phyloP scores from a whole-genome alignment of 2,888 invertebrate genomes.

The Euphydryas editha region DNA sequence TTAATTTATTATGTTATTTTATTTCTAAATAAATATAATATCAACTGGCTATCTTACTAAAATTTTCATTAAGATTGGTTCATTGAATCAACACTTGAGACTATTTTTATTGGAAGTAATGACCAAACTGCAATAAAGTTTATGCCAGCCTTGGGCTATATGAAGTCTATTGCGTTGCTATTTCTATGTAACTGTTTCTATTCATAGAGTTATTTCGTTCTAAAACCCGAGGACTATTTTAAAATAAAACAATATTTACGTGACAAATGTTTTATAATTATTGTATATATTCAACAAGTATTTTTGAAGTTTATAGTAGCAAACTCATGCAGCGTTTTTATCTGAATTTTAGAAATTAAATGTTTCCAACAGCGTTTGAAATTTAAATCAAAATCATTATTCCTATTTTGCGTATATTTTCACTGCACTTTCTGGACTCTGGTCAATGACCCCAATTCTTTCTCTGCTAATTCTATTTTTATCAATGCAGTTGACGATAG shows the following conservation, averaged over 20 bases:
- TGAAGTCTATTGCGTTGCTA: conserved; percentile 37
- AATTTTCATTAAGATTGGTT: conserved; percentile 10
- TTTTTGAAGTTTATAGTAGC: too few relatives aligned
- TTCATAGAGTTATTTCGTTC: conserved; percentile 35
- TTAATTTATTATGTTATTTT: too few relatives aligned
- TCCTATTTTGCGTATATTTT: too few relatives aligned
- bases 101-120: conserved; percentile 30
- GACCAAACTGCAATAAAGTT: conserved; percentile 40
- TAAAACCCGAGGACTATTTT: too few relatives aligned
- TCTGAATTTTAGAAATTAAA: too few relatives aligned
- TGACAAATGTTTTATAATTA: too few relatives aligned
- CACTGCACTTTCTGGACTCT: conserved; percentile 38
- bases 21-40: conserved; percentile 7
- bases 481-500: conserved; percentile 36
- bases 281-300: too few relatives aligned
- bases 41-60: background rate
- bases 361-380: too few relatives aligned
- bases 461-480: conserved; percentile 53
- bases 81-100: conserved; percentile 25
- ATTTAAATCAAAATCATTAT: too few relatives aligned
- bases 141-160: conserved; percentile 44
- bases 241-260: too few relatives aligned
- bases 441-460: conserved; percentile 61
- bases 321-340: too few relatives aligned
- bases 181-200: conserved; percentile 43